These are phyloP conservation scores for Carcharodon carcharias DNA, from an alignment of 2,797 vertebrate species.

Conservation along the genomic window DNA sequence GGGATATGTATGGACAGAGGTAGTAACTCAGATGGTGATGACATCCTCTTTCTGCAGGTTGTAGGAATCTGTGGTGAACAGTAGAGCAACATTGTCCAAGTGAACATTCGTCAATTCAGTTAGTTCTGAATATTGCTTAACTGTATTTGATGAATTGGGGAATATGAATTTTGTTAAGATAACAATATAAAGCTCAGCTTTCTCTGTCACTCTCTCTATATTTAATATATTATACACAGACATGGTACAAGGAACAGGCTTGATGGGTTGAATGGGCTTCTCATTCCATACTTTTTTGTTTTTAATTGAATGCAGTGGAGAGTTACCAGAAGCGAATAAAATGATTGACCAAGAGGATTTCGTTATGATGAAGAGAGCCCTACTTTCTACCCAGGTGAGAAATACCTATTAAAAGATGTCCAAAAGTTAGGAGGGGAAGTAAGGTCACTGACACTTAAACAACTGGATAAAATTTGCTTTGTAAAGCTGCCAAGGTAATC, in stretches of 20 bases:
- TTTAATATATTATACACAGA: no score
- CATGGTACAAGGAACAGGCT: neutral
- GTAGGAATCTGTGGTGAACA: neutral
- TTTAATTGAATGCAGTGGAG: constrained; percentile 7
- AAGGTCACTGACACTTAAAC: neutral
- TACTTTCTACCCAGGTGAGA: constrained; percentile 23
- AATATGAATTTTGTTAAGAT: neutral
- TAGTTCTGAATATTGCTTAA: no score
- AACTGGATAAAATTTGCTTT: neutral
- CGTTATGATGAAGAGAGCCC: constrained; percentile 31
- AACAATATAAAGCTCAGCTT: neutral
- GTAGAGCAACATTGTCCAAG: no score
- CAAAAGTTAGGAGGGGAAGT: neutral
- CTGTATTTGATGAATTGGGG: no score
- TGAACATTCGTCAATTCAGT: no score
- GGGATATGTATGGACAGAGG: neutral
- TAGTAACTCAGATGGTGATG: neutral
- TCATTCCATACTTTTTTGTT: neutral
- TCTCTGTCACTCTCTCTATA: no score
- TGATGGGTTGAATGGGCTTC: neutral
- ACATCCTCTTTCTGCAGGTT: neutral
- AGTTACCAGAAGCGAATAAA: constrained; percentile 2
- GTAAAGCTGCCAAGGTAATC: neutral
- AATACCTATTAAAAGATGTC: neutral
- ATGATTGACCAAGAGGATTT: constrained; percentile 35